phyloP scores from a whole-genome alignment of 2,888 invertebrate genomes.

The Campopleginae sp. region DNA sequence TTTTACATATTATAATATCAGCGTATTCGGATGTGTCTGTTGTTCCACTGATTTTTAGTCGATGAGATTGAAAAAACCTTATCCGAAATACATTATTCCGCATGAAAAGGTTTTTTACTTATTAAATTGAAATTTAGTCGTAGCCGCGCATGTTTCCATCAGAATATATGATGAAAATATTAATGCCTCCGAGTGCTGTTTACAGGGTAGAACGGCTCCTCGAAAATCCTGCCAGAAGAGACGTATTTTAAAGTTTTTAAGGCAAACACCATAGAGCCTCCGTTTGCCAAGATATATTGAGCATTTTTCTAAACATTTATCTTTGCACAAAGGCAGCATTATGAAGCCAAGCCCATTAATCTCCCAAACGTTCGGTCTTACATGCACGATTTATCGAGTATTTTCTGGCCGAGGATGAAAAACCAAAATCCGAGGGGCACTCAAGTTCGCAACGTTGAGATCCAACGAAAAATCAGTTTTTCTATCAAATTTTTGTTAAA shows the following conservation, averaged over 20 bases:
- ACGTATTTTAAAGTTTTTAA: background rate
- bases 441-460: no score
- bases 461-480: no score
- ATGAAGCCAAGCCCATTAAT: background rate
- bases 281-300: no score
- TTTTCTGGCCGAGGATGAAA: background rate
- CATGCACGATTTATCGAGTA: background rate
- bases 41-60: background rate
- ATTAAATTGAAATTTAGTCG: background rate
- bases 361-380: background rate
- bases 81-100: background rate
- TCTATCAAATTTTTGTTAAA: no score
- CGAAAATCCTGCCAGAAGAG: background rate
- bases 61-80: slow-evolving; percentile 15
- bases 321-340: background rate
- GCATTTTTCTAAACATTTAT: background rate
- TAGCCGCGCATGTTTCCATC: background rate
- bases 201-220: background rate
- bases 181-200: background rate
- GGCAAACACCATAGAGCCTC: no score
- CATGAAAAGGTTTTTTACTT: background rate
- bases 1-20: background rate
- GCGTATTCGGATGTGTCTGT: background rate
- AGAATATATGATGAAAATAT: background rate
- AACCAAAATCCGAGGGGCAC: background rate